A percentile compares a stretch with the other conserved stretches of the same genome.
phyloP scores from a whole-genome alignment of 2,113 vertebrate species.

The Phodopus roborovskii region DNA sequence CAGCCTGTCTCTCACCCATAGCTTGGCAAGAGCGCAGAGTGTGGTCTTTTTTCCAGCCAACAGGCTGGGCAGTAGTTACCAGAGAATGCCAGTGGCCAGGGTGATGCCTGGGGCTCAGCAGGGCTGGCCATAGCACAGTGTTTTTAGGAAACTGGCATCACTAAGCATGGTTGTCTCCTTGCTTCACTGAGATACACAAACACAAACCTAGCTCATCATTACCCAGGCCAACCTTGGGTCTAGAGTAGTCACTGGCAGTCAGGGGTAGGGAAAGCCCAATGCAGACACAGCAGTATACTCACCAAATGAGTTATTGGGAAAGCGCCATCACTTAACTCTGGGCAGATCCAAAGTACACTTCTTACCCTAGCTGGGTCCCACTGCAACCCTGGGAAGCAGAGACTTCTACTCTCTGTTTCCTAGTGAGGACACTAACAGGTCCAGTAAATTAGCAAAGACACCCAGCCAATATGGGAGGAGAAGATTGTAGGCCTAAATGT shows the following conservation, averaged over 20 bases:
- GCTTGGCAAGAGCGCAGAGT: background rate
- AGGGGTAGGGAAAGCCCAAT: background rate
- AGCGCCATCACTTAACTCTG: background rate
- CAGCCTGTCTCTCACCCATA: background rate
- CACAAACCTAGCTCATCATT: background rate
- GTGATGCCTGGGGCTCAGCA: background rate
- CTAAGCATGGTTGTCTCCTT: background rate
- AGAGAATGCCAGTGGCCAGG: background rate
- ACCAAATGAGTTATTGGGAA: background rate
- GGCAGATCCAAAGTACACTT: background rate
- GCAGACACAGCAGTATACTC: background rate
- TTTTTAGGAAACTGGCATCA: conserved; percentile 24
- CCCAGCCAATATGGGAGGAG: background rate
- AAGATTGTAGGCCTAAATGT: background rate
- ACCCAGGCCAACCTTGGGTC: background rate
- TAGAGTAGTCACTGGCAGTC: accelerated
- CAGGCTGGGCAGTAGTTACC: background rate
- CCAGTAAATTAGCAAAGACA: background rate
- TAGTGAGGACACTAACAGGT: background rate
- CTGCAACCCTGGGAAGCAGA: background rate
- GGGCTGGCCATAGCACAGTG: background rate
- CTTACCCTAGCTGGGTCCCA: background rate
- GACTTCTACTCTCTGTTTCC: background rate
- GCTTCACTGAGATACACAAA: background rate
- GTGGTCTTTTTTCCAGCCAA: conserved; percentile 5